Conservation (phyloP, 2,888 invertebrate genomes). For the Drosophila histrio region DNA sequence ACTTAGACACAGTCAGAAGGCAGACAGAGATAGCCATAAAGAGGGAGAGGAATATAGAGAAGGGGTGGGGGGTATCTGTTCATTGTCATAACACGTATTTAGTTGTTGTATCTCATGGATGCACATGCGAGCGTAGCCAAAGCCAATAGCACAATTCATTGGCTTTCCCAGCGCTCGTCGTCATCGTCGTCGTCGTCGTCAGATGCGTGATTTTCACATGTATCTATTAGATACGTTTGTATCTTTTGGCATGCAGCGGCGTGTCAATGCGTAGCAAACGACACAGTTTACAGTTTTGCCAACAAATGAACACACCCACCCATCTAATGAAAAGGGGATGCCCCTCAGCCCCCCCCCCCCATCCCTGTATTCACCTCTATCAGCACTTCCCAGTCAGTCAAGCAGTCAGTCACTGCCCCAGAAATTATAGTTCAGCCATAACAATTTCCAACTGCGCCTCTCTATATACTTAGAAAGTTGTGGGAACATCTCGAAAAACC, state of each 20-base stretch:
- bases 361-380: neutral
- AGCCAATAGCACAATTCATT: constrained; percentile 75
- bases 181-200: constrained; percentile 10
- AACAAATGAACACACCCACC: neutral
- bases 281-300: constrained; percentile 67
- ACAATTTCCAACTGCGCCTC: constrained; percentile 54
- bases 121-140: constrained; percentile 30
- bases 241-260: constrained; percentile 52
- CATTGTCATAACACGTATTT: constrained; percentile 74
- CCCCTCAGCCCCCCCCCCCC: neutral
- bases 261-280: constrained; percentile 78
- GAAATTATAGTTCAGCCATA: constrained; percentile 57
- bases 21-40: neutral
- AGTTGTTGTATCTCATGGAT: constrained; percentile 65
- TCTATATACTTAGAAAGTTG: constrained; percentile 57
- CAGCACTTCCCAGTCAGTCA: neutral
- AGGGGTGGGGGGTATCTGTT: constrained; percentile 4
- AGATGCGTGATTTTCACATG: constrained; percentile 82
- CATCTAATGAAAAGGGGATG: neutral
- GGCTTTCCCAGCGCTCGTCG: constrained; percentile 69
- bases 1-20: neutral
- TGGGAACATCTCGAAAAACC: constrained; percentile 35
- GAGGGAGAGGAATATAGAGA: neutral
- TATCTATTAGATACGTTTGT: constrained; percentile 80
- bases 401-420: constrained; percentile 39